Evolutionary conservation across 2,888 invertebrate genomes (phyloP), one percentile per base, ranked within the genome.

Genomic region (Anagyrus pseudococci): DNA sequence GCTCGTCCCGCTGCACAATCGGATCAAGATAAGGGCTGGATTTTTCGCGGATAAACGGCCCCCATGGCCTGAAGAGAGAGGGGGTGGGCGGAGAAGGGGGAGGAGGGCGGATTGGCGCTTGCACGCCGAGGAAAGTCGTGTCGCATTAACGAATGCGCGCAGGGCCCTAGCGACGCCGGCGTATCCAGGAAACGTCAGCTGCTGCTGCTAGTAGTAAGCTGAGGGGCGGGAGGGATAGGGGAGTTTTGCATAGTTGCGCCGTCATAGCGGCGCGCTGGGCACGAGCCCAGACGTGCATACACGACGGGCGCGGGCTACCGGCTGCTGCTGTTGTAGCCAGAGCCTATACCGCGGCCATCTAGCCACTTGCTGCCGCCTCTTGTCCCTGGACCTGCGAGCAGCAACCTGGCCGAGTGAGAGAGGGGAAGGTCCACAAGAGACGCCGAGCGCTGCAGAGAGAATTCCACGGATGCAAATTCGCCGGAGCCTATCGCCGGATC

Each of bases 401-500:
- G 25, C 44, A 44, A 26, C n/a, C 13, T 41, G 1, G 15, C 25
- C 20, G 26, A 26, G 1, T 43, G 37, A 46, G 20, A 10, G 44
- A 37, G 58, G 19, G 62, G 26, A 49, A 17, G 49, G 29, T 10
- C 19, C 17, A 8, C 17, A n/a, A n/a, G 29, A 13, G 75, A n/a
- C n/a, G n/a, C n/a, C n/a, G n/a, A n/a, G n/a, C n/a, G n/a, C n/a
- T n/a, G n/a, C n/a, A n/a, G 76, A 73, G 69, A 71, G 75, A 75
- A 80, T 79, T 80, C 80, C 80, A 74, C 71, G 70, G 76, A 80
- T 80, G 80, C 79, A 80, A 80, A 80, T 80, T 80, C 77, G 75
- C 75, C 68, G 68, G 69, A 70, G 73, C n/a, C 75, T 77, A 77
- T 78, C 77, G 79, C 67, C 44, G 47, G 72, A 80, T 80, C 80